Evolutionary conservation across 2,888 invertebrate genomes (phyloP).

Genomic region (Drosophila fungiperda): DNA sequence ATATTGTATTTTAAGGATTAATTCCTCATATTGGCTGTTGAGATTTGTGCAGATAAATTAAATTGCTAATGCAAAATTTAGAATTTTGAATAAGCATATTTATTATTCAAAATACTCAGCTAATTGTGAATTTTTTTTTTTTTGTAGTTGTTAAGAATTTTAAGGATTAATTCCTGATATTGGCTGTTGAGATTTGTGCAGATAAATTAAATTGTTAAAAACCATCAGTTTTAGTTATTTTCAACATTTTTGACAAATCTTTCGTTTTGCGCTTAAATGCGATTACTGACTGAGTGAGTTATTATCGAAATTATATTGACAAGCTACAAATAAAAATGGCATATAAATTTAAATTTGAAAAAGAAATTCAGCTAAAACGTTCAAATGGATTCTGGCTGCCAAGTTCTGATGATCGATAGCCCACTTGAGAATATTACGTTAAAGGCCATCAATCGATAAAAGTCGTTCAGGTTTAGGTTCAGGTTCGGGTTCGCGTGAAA

Average conservation of each 20-base stretch:
- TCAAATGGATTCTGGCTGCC: background rate
- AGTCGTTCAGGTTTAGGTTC: background rate
- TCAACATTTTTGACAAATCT: background rate
- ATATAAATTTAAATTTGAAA: background rate
- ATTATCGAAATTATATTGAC: background rate
- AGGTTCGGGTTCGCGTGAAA: background rate
- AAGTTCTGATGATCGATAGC: slow-evolving; percentile 39
- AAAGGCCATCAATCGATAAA: slow-evolving; percentile 21
- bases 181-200: background rate
- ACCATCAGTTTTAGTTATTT: background rate
- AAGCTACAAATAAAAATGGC: background rate
- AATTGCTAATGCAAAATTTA: too few relatives aligned
- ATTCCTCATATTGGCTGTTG: background rate
- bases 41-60: background rate
- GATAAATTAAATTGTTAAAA: too few relatives aligned
- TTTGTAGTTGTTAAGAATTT: too few relatives aligned
- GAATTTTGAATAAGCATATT: too few relatives aligned
- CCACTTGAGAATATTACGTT: background rate
- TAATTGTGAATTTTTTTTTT: background rate
- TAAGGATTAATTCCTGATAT: too few relatives aligned
- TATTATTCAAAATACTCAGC: too few relatives aligned
- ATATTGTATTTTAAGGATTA: too few relatives aligned
- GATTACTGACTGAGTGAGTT: background rate
- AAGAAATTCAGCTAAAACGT: background rate
- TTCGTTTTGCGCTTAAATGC: background rate